These are phyloP conservation scores for Parauchenoglanis ngamensis DNA, from an alignment of 2,797 vertebrate species.

Conservation along the genomic window DNA sequence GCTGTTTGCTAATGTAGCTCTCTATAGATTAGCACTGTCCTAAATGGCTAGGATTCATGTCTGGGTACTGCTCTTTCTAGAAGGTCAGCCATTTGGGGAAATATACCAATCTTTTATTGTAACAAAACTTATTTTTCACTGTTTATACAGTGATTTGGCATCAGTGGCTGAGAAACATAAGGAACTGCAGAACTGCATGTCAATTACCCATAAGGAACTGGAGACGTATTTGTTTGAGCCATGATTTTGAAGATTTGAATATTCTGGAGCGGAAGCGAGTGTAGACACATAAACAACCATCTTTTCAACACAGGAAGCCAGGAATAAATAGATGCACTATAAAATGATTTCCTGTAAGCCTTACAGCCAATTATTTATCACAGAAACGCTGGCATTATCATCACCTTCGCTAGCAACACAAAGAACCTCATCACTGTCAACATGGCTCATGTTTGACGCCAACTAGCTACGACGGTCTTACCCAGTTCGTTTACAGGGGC, in stretches of 20 bases:
- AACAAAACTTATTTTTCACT: background rate
- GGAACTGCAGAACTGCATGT: background rate
- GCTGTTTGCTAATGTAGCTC: conserved; percentile 27
- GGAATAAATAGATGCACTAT: background rate
- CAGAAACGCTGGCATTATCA: background rate
- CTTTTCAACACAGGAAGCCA: background rate
- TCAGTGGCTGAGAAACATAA: background rate
- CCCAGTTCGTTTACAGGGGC: background rate
- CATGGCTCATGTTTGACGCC: background rate
- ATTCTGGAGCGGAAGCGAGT: background rate
- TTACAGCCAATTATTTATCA: background rate
- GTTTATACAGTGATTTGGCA: background rate
- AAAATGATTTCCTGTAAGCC: background rate
- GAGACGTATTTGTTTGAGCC: background rate
- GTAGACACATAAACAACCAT: background rate
- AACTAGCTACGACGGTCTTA: background rate
- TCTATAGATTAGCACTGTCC: conserved; percentile 14
- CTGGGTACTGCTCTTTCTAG: background rate
- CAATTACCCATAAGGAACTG: background rate
- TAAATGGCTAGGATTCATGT: conserved; percentile 9
- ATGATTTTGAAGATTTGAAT: background rate
- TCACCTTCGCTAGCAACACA: background rate
- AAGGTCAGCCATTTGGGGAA: conserved; percentile 19
- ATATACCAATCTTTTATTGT: background rate
- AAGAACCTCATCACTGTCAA: background rate